Conservation (phyloP, 2,113 vertebrate genomes). For the Capra hircus region DNA sequence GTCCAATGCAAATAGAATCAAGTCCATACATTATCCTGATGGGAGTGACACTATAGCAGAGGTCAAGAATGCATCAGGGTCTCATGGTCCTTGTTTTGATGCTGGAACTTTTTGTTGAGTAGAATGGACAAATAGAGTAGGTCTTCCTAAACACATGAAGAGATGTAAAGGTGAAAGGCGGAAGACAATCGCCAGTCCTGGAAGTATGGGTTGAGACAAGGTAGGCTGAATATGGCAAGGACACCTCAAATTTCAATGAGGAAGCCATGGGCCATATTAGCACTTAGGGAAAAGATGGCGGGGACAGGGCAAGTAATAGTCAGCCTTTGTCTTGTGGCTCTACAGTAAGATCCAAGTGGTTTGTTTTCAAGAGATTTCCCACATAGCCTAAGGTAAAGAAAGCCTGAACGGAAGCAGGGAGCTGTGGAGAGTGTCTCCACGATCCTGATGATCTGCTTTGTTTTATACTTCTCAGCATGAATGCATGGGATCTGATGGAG, state of each 20-base stretch:
- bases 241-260: neutral
- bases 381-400: neutral
- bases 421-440: neutral
- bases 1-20: neutral
- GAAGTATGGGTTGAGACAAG: neutral
- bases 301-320: neutral
- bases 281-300: neutral
- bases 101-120: neutral
- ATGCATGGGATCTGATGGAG: accelerated
- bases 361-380: neutral
- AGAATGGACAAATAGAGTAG: neutral
- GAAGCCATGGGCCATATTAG: neutral
- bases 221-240: neutral
- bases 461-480: neutral
- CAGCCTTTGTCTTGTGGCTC: neutral
- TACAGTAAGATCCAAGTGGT: neutral
- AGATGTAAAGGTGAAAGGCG: neutral
- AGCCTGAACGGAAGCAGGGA: neutral
- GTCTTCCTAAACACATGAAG: neutral
- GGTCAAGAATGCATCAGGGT: neutral
- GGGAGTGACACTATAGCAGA: neutral
- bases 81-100: neutral
- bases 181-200: neutral
- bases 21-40: neutral
- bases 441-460: neutral